Evolutionary conservation across 2,797 vertebrate genomes (phyloP), one percentile per base, ranked within the genome.

Genomic region (Hippoglossus hippoglossus): DNA sequence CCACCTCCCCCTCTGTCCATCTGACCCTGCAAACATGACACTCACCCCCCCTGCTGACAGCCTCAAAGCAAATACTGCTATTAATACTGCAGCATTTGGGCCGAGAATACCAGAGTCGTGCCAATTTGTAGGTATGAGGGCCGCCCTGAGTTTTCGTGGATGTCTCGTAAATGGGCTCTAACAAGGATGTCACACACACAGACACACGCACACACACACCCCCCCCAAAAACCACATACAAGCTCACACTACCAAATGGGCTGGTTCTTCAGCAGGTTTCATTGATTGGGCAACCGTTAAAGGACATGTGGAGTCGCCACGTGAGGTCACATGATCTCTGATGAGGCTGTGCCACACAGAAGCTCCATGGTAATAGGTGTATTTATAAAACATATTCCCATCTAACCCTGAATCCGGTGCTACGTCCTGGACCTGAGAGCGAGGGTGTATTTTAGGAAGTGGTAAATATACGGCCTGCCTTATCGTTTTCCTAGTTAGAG

Each of bases 61-160:
- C 75, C 78, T 88, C 80, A 91, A 90, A 91, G 89, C 87, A 93
- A 92, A 94, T 90, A 88, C 87, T 76, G 78, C 87, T 94, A 94
- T 93, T 90, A 91, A 93, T 94, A 93, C 82, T 67, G 63, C 62
- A 77, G 86, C 78, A 76, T 91, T 74, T 80, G 64, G 63, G 75
- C 52, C 49, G 50, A 84, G 87, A 92, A 86, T 85, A 75, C 83
- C 84, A 68, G 31, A 28, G 76, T 57, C 72, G 22, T 81, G 81
- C 80, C 77, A 47, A 21, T 60, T 47, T 28, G 21, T 19, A 70
- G 67, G 67, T 53, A 71, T 57, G 80, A 77, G 50, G 24, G 59
- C 46, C 58, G 5, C 53, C 72, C 74, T 12, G 39, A 65, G 66
- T 63, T 74, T 74, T 11, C 24, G 67, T 52, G 64, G 68, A 74